Evolutionary conservation across 2,113 vertebrate species (phyloP).

Genomic region (Perca schrenkii): DNA sequence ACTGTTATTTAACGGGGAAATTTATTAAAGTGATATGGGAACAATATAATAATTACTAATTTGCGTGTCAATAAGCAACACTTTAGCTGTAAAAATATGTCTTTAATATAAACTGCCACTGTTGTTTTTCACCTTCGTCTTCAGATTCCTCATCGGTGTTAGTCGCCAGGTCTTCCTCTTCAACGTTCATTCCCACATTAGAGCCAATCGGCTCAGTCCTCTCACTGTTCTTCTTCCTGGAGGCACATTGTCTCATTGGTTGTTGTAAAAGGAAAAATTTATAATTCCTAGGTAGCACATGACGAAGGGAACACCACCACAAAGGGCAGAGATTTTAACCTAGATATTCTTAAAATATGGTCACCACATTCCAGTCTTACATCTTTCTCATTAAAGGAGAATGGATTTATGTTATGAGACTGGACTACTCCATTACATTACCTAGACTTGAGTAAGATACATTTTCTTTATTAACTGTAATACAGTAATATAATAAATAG

Average conservation of each 20-base stretch:
- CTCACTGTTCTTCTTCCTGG: constrained; percentile 71
- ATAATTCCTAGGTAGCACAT: neutral
- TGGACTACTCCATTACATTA: neutral
- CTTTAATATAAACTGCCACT: neutral
- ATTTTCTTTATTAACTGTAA: neutral
- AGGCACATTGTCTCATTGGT: constrained; percentile 8
- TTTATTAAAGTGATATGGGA: neutral
- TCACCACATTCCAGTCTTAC: neutral
- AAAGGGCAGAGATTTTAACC: neutral
- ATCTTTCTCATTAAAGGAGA: too few relatives aligned
- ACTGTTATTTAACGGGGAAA: too few relatives aligned
- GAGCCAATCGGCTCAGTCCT: constrained; percentile 29
- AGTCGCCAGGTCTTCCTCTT: constrained; percentile 70
- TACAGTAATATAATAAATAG: neutral
- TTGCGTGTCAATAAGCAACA: neutral
- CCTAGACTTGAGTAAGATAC: neutral
- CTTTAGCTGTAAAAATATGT: neutral
- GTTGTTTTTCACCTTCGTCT: constrained; percentile 72
- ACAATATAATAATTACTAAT: neutral
- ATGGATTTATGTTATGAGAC: neutral
- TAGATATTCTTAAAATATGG: neutral
- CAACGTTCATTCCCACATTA: constrained; percentile 22
- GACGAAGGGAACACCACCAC: neutral
- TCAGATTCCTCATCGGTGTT: constrained; percentile 74
- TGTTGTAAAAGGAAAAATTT: neutral